These are phyloP conservation scores for Furcula furcula DNA, from an alignment of 2,888 invertebrate species.

Conservation along the genomic window DNA sequence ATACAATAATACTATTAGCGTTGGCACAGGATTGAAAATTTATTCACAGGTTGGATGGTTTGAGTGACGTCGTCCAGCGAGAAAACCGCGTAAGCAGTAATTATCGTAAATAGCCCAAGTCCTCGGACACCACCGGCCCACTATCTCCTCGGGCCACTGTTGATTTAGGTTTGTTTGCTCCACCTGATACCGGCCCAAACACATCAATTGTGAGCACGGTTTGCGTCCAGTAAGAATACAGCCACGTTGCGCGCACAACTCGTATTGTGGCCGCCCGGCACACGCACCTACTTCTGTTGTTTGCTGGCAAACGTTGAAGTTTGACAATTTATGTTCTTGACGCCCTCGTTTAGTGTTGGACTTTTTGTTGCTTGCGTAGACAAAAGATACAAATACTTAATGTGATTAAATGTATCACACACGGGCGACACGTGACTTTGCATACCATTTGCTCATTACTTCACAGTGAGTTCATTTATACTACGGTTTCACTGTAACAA, in stretches of 20 bases:
- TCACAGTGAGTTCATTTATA: too few relatives aligned
- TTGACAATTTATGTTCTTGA: neutral
- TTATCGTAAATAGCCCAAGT: conserved; percentile 25
- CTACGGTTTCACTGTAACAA: too few relatives aligned
- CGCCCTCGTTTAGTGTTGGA: too few relatives aligned
- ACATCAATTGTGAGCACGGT: conserved; percentile 25
- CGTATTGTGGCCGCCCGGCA: neutral
- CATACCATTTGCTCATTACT: too few relatives aligned
- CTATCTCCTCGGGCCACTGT: conserved; percentile 28
- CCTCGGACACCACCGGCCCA: conserved; percentile 14
- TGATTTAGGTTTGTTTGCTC: conserved; percentile 34
- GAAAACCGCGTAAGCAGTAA: conserved; percentile 23
- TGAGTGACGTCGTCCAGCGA: neutral
- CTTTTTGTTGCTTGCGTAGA: too few relatives aligned
- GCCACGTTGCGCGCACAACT: neutral
- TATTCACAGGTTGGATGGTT: too few relatives aligned
- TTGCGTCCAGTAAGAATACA: conserved; percentile 6
- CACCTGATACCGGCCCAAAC: conserved; percentile 29
- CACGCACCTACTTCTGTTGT: neutral
- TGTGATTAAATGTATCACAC: too few relatives aligned
- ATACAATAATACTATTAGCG: too few relatives aligned
- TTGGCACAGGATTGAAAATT: too few relatives aligned
- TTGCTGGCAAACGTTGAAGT: neutral
- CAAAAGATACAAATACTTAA: too few relatives aligned
- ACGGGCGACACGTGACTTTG: too few relatives aligned